Evolutionary conservation across 2,888 invertebrate genomes (phyloP).

Genomic region (Cephus runcator): DNA sequence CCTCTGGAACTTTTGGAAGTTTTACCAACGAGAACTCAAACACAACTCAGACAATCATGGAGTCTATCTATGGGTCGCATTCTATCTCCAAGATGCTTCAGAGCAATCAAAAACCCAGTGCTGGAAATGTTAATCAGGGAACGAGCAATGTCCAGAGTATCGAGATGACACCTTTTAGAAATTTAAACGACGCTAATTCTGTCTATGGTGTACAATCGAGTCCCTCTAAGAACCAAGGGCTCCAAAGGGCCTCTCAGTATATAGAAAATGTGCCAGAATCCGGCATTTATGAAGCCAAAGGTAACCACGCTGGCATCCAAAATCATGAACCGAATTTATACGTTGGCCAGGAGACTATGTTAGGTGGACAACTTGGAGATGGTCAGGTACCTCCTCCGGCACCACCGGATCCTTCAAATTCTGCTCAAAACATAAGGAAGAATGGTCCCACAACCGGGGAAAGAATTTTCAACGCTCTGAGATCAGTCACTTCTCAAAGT

Average conservation of each 20-base stretch:
- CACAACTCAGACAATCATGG: constrained; percentile 45
- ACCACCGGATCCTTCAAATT: constrained; percentile 48
- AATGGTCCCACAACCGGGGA: constrained; percentile 57
- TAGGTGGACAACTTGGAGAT: not conserved
- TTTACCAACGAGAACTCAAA: constrained; percentile 21
- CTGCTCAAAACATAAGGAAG: constrained; percentile 33
- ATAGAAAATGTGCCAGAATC: constrained; percentile 58
- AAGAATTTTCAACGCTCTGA: constrained; percentile 58
- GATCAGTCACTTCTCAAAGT: constrained; percentile 58
- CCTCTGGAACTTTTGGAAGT: not conserved
- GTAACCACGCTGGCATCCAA: constrained; percentile 25
- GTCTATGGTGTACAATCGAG: constrained; percentile 21
- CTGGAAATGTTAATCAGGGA: constrained; percentile 25
- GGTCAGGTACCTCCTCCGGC: constrained; percentile 45
- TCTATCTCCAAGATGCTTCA: constrained; percentile 42
- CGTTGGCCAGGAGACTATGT: not conserved
- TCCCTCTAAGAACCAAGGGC: constrained; percentile 21
- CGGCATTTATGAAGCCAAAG: constrained; percentile 38
- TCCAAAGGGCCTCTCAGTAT: constrained; percentile 56
- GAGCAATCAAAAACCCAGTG: constrained; percentile 37
- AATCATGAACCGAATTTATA: not conserved
- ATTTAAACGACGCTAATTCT: constrained; percentile 24
- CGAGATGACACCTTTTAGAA: constrained; percentile 50
- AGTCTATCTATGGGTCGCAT: constrained; percentile 51
- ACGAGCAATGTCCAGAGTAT: constrained; percentile 35